Conservation (phyloP, 2,113 vertebrate genomes). For the Acrocephalus kingi region DNA sequence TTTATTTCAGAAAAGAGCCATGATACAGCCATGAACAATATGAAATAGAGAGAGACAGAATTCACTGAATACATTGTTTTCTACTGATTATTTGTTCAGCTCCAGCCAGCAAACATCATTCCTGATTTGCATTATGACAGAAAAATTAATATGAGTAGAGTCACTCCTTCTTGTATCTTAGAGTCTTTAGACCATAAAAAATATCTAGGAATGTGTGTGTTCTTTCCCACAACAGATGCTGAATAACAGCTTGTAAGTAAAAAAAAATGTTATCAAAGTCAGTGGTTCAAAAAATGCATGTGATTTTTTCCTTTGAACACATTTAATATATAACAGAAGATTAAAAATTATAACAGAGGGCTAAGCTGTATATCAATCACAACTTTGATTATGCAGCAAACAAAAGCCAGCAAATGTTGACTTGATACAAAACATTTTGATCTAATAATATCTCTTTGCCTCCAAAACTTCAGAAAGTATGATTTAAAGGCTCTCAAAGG, state of each 20-base stretch:
- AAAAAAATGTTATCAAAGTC: constrained; percentile 65
- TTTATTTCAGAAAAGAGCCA: background rate
- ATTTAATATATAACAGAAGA: constrained; percentile 47
- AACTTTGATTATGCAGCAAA: constrained; percentile 27
- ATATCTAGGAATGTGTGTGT: constrained; percentile 52
- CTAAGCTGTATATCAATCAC: constrained; percentile 53
- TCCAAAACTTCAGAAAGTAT: background rate
- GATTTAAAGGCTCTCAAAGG: background rate
- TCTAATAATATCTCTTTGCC: constrained; percentile 12
- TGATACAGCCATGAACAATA: background rate
- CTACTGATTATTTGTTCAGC: constrained; percentile 22
- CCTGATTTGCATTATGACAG: constrained; percentile 35
- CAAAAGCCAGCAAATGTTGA: constrained; percentile 11
- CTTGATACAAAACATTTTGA: constrained; percentile 10
- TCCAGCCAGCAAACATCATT: constrained; percentile 57
- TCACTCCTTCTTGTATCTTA: constrained; percentile 41
- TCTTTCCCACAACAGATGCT: constrained; percentile 69
- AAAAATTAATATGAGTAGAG: constrained; percentile 50
- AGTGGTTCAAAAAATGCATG: constrained; percentile 34
- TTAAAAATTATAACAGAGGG: constrained; percentile 20
- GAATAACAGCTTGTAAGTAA: constrained; percentile 69
- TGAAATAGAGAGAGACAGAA: background rate
- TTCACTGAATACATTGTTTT: constrained; percentile 38
- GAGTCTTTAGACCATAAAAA: constrained; percentile 47
- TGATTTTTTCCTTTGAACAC: constrained; percentile 47